Conservation (phyloP, 2,797 vertebrate species). For the Xenops minutus region DNA sequence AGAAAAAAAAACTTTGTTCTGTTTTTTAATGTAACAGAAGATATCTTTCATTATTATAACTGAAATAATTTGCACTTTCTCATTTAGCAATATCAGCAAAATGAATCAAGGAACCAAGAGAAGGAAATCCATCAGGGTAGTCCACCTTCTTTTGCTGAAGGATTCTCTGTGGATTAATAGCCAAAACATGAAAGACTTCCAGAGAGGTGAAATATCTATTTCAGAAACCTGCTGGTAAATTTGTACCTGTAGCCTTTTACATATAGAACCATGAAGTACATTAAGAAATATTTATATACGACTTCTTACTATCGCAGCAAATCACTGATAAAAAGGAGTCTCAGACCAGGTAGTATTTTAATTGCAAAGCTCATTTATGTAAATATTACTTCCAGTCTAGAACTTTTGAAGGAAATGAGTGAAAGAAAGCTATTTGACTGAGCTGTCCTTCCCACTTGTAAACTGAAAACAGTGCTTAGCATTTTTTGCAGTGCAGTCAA, state of each 20-base stretch:
- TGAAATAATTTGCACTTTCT: neutral
- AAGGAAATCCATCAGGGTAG: neutral
- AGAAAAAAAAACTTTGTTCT: neutral
- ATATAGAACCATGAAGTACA: neutral
- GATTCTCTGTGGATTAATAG: neutral
- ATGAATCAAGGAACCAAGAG: neutral
- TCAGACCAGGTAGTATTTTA: neutral
- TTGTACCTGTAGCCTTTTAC: neutral
- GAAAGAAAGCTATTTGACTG: neutral
- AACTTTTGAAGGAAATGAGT: neutral
- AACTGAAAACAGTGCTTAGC: fast-evolving
- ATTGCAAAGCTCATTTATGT: neutral
- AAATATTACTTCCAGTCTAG: neutral
- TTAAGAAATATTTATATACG: neutral
- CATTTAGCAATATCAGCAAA: neutral
- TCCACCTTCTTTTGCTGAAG: neutral
- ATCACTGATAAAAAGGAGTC: neutral
- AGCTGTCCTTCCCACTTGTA: neutral
- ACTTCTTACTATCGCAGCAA: neutral
- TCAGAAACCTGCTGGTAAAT: neutral
- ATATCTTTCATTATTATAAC: neutral
- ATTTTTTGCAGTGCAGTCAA: neutral
- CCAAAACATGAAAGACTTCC: neutral
- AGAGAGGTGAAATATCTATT: neutral
- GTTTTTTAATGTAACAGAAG: neutral